Evolutionary conservation across 2,797 vertebrate species (phyloP).

Genomic region (Chrysolophus pictus): DNA sequence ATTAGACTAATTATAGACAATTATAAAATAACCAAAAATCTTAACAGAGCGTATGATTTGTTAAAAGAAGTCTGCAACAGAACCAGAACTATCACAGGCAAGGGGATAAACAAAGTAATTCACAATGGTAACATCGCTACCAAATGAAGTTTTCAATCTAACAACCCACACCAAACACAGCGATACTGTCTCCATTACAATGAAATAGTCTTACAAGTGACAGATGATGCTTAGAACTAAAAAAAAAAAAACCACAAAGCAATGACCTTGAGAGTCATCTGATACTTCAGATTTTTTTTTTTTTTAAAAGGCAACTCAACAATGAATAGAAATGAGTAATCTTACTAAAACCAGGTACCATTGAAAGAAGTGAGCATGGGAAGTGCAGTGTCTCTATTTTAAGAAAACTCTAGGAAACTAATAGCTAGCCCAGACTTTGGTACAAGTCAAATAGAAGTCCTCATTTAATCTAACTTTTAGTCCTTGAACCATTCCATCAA

Average conservation of each 20-base stretch:
- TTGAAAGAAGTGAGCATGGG: neutral
- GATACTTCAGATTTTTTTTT: neutral
- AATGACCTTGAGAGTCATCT: neutral
- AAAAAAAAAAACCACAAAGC: neutral
- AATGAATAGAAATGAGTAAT: neutral
- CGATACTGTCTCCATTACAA: neutral
- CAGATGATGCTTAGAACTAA: neutral
- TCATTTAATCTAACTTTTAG: neutral
- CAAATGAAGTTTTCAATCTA: neutral
- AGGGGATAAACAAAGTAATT: neutral
- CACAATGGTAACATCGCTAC: neutral
- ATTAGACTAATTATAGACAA: neutral
- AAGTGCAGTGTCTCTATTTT: neutral
- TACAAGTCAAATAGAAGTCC: neutral
- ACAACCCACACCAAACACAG: neutral
- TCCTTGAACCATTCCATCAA: neutral
- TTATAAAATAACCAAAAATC: neutral
- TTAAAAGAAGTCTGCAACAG: neutral
- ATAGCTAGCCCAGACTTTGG: neutral
- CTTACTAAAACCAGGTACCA: neutral
- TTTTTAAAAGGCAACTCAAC: neutral
- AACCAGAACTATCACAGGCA: neutral
- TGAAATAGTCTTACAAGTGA: neutral
- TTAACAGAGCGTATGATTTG: neutral
- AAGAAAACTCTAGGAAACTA: neutral